Conservation (phyloP, 2,888 invertebrate species). For the Onthophagus sagittarius region DNA sequence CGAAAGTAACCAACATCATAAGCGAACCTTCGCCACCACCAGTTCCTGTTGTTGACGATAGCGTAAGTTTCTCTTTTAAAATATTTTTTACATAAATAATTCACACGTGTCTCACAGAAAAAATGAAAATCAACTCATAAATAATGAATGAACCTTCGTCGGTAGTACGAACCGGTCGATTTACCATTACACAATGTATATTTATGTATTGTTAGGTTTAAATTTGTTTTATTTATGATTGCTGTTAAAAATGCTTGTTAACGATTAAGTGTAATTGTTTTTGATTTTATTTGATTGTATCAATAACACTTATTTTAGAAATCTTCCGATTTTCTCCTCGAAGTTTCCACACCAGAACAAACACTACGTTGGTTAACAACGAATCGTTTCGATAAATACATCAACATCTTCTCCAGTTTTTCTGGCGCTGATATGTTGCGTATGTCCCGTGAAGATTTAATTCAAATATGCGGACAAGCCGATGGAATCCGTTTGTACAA, state of each 20-base stretch:
- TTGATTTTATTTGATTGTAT: background rate
- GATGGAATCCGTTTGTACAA: slow-evolving; percentile 93
- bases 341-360: slow-evolving; percentile 53
- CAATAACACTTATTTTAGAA: slow-evolving; percentile 12
- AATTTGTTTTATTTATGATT: background rate
- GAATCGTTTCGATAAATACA: slow-evolving; percentile 74
- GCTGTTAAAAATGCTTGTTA: background rate
- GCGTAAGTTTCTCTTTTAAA: background rate
- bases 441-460: slow-evolving; percentile 85
- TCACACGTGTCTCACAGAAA: background rate
- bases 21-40: background rate
- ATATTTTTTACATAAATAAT: background rate
- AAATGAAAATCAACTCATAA: background rate
- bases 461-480: slow-evolving; percentile 90
- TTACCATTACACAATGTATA: background rate
- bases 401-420: slow-evolving; percentile 77
- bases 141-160: background rate
- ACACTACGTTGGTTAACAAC: slow-evolving; percentile 76
- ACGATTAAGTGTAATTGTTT: background rate
- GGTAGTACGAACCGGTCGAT: background rate
- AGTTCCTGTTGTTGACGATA: background rate
- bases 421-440: slow-evolving; percentile 86
- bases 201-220: background rate
- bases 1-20: background rate
- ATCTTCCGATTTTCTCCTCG: slow-evolving; percentile 4